These are phyloP conservation scores for Rhopalosiphum padi DNA, from an alignment of 1,140 invertebrate species.

Conservation along the genomic window DNA sequence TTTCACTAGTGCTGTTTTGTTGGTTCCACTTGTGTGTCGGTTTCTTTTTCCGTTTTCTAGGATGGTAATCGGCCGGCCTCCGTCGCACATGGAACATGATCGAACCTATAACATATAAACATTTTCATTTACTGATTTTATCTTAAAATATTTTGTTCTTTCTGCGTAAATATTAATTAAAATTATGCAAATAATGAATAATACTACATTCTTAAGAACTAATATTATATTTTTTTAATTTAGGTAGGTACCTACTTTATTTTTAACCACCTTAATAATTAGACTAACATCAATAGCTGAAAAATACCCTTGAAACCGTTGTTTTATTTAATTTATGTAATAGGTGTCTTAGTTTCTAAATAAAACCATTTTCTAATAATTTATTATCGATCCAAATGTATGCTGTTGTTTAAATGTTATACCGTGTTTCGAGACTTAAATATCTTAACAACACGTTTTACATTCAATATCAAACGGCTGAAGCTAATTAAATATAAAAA, in stretches of 20 bases:
- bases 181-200: neutral
- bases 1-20: slow-evolving; percentile 64
- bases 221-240: too few relatives aligned
- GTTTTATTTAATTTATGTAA: neutral
- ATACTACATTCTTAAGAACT: neutral
- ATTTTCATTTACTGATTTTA: slow-evolving; percentile 27
- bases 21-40: slow-evolving; percentile 66
- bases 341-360: neutral
- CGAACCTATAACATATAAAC: slow-evolving; percentile 72
- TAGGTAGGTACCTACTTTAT: too few relatives aligned
- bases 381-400: neutral
- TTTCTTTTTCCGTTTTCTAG: slow-evolving; percentile 90
- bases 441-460: neutral
- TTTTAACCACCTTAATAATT: neutral
- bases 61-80: slow-evolving; percentile 86
- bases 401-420: neutral
- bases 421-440: neutral
- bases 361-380: neutral
- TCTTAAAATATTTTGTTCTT: neutral
- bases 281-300: neutral
- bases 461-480: neutral
- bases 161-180: neutral
- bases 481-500: neutral
- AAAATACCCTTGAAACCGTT: neutral
- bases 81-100: slow-evolving; percentile 94